Conservation (phyloP, 2,888 invertebrate genomes). For the Macaria liturata region DNA sequence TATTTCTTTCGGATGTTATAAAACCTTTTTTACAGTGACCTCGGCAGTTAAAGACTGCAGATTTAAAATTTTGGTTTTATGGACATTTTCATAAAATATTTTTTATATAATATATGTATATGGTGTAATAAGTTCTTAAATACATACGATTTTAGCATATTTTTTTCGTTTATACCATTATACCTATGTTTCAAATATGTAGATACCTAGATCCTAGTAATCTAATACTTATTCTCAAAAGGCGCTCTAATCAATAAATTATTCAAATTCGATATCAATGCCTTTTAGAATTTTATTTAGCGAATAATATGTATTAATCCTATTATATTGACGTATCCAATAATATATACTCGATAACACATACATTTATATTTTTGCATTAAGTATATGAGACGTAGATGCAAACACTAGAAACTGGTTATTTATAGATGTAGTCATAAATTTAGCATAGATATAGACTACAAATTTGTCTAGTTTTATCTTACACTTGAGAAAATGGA, state of each 20-base stretch:
- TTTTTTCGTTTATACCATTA: too few species aligned
- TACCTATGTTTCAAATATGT: too few species aligned
- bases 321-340: slow-evolving; percentile 16
- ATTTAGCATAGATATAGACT: slow-evolving; percentile 25
- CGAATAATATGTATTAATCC: slow-evolving; percentile 15
- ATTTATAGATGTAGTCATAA: slow-evolving; percentile 20
- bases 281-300: slow-evolving; percentile 20
- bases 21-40: too few species aligned
- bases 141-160: too few species aligned
- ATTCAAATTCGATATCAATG: slow-evolving; percentile 15
- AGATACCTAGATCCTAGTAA: slow-evolving; percentile 12
- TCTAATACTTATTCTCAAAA: slow-evolving; percentile 7
- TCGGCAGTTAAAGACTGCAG: too few species aligned
- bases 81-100: too few species aligned
- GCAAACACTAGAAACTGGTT: slow-evolving; percentile 25
- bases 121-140: too few species aligned
- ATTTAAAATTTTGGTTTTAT: too few species aligned
- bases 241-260: slow-evolving; percentile 21
- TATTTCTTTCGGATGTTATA: too few species aligned
- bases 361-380: slow-evolving; percentile 18
- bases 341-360: slow-evolving; percentile 3
- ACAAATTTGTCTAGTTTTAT: slow-evolving; percentile 35
- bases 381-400: slow-evolving; percentile 11
- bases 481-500: slow-evolving; percentile 3
- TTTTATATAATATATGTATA: too few species aligned